Evolutionary conservation across 2,888 invertebrate genomes (phyloP), one percentile per base, ranked within the genome.

Genomic region (Ganaspis brasiliensis): DNA sequence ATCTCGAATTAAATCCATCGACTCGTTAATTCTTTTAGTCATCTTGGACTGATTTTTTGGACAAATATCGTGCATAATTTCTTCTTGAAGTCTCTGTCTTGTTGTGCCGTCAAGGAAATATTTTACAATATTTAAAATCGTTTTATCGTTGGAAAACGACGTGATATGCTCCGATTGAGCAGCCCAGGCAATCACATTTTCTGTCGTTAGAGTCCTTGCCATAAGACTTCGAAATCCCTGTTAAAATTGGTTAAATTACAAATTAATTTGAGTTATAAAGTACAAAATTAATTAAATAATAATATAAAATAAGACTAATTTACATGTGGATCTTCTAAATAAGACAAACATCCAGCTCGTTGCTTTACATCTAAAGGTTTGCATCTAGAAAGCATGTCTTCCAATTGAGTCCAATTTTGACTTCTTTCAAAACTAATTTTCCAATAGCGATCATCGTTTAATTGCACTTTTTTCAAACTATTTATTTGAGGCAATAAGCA

Each of bases 381-480:
- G 0, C 95, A 94, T 84, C 94, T 94, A 72, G 94, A 92, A 0
- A 97, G 90, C 85, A 96, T 94, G 80, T 93, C 93, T 84, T 95
- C 93, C 76, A 98, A 92, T 80, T 95, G 94, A 74, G 96, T 94
- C 97, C 98, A 98, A 90, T 98, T 98, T 77, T 95, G 94, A 59
- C 95, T 95, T 75, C 95, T 93, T 84, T 96, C 95, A 92, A 98
- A 98, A 12, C 94, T 93, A 61, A 98, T 95, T 1, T 97, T 96
- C 98, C 98, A 98, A 91, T 98, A 98, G 63, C 98, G 93, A 2
- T 96, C 95, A 90, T 98, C 98, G 81, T 95, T 94, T 6, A 98
- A 93, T 83, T 94, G 93, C 10, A 98, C 96, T 89, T 95, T 95
- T 79, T 94, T 93, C 56, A 98, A 91, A 0, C 94, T 94, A 83